A percentile compares a stretch with the other conserved stretches of the same genome.
Evolutionary conservation across 2,797 vertebrate species (phyloP).

Genomic region (Poecilia gillii): DNA sequence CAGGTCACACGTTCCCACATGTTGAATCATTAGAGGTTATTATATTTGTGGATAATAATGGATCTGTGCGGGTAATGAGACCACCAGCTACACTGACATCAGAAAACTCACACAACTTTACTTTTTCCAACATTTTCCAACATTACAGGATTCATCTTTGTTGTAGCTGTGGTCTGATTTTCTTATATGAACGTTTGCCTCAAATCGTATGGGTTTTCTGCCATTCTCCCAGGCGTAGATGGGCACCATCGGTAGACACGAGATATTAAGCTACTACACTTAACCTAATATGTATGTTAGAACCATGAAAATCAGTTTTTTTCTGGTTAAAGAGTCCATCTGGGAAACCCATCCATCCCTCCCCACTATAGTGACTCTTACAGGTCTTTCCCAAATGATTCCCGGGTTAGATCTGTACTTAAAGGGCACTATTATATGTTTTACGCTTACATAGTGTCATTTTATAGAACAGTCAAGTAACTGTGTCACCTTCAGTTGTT

Average conservation of each 20-base stretch:
- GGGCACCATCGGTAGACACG: not conserved
- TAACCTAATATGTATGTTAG: not conserved
- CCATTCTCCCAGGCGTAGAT: not conserved
- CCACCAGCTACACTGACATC: conserved; percentile 33
- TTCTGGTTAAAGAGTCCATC: not conserved
- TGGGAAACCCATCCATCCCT: not conserved
- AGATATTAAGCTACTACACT: not conserved
- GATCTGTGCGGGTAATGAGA: conserved; percentile 47
- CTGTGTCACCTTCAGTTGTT: too few relatives aligned
- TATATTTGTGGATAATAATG: conserved; percentile 55
- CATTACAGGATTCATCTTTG: not conserved
- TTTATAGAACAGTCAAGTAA: too few relatives aligned
- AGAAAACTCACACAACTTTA: not conserved
- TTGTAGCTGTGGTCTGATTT: not conserved
- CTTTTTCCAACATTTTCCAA: not conserved
- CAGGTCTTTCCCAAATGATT: not conserved
- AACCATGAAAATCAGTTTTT: not conserved
- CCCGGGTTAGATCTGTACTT: not conserved
- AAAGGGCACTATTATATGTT: not conserved
- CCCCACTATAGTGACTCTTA: not conserved
- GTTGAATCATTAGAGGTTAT: conserved; percentile 55
- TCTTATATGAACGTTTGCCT: not conserved
- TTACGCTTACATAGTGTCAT: too few relatives aligned
- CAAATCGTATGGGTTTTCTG: not conserved
- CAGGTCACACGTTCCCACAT: conserved; percentile 4